A percentile compares a stretch with the other conserved stretches of the same genome.
phyloP scores from a whole-genome alignment of 1,140 invertebrate genomes.

The Leptinotarsa texana region DNA sequence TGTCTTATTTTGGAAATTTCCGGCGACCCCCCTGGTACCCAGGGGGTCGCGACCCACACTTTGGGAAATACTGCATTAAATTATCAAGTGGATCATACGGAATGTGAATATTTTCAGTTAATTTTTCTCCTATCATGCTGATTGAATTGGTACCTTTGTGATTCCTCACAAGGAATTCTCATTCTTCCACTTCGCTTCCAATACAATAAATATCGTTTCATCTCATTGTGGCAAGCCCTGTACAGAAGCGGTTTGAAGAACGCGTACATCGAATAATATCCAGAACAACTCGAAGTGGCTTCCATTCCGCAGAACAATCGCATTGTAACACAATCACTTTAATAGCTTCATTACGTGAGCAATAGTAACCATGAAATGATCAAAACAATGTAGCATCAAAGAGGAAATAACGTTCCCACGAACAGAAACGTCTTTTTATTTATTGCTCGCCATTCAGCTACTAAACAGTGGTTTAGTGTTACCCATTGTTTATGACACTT shows the following conservation, averaged over 20 bases:
- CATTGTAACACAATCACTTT: conserved; percentile 1
- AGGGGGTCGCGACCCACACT: too few relatives aligned
- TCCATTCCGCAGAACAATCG: background rate
- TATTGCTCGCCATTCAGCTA: conserved; percentile 40
- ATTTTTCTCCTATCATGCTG: too few relatives aligned
- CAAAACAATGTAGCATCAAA: conserved; percentile 33
- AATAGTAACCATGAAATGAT: conserved; percentile 30
- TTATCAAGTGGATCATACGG: too few relatives aligned
- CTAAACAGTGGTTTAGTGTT: conserved; percentile 47
- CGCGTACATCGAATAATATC: background rate
- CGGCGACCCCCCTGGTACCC: too few relatives aligned
- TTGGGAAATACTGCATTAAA: too few relatives aligned
- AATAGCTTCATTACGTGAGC: conserved; percentile 23
- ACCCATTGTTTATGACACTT: conserved; percentile 46
- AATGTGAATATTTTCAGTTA: too few relatives aligned
- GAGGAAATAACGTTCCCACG: conserved; percentile 36
- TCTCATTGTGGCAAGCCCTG: too few relatives aligned
- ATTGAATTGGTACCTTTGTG: too few relatives aligned
- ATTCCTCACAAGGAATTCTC: too few relatives aligned
- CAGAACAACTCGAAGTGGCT: background rate
- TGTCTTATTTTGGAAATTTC: too few relatives aligned
- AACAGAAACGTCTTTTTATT: conserved; percentile 36
- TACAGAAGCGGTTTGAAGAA: background rate
- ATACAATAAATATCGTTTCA: too few relatives aligned
- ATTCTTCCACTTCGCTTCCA: too few relatives aligned